A percentile compares a stretch with the other conserved stretches of the same genome.
Conservation (phyloP, 30 jellyfish, hydroid and myxozoan genomes). For the Chironex yamaguchii region DNA sequence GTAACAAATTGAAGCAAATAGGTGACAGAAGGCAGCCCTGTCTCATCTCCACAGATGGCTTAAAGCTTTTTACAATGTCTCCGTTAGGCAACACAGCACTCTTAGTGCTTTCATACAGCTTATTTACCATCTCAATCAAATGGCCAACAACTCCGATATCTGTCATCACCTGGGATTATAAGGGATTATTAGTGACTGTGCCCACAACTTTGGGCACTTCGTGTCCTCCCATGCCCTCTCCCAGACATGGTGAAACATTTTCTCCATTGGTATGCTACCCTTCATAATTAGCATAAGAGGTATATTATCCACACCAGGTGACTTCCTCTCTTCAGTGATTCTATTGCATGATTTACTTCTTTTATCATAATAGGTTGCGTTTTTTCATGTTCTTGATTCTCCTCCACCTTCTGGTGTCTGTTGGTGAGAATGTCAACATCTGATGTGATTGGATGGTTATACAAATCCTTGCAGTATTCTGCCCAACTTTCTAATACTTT, state of each 20-base stretch:
- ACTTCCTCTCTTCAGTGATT: slow-evolving; percentile 25
- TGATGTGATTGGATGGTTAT: background rate
- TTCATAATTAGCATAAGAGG: slow-evolving; percentile 20
- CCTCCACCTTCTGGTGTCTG: no score
- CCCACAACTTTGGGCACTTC: slow-evolving; percentile 2
- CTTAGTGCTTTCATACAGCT: no score
- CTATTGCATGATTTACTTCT: slow-evolving; percentile 37
- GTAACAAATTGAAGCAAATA: no score
- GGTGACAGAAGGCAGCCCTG: no score
- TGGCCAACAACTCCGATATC: no score
- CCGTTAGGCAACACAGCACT: no score
- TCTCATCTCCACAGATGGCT: no score
- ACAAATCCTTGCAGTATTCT: slow-evolving; percentile 55
- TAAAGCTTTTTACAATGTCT: no score
- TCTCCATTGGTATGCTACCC: slow-evolving; percentile 42
- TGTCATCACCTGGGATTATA: no score
- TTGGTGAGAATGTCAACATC: slow-evolving; percentile 19
- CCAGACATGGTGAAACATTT: slow-evolving; percentile 1
- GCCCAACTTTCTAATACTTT: slow-evolving; percentile 33
- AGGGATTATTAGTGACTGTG: background rate
- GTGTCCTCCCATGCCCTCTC: slow-evolving; percentile 18
- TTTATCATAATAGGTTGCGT: slow-evolving; percentile 10
- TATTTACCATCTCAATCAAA: no score
- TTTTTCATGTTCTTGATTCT: no score
- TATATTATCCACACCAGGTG: slow-evolving; percentile 56